Percentiles rank a stretch among this genome's conserved stretches.
phyloP scores from a whole-genome alignment of 1,140 invertebrate genomes.

The Pseudachorutes palmiensis region DNA sequence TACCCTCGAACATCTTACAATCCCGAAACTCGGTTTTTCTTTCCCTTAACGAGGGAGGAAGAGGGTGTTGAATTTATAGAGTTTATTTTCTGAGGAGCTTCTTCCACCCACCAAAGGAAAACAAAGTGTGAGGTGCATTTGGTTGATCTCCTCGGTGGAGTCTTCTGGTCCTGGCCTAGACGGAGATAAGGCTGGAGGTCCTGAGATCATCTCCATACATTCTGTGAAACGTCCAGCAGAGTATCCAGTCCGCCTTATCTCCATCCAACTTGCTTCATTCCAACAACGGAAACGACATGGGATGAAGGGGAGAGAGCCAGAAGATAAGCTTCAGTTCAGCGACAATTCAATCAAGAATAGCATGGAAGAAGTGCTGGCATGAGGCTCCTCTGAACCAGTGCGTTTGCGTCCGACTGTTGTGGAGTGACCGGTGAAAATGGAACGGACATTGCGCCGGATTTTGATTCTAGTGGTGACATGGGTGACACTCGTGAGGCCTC shows the following conservation, averaged over 20 bases:
- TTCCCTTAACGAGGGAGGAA: not conserved
- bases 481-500: not conserved
- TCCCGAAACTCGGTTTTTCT: too few relatives aligned
- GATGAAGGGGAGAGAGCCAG: not conserved
- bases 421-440: not conserved
- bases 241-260: not conserved
- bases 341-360: too few relatives aligned
- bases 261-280: not conserved
- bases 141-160: not conserved
- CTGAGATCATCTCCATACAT: constrained; percentile 12
- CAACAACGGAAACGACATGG: constrained; percentile 4
- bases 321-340: too few relatives aligned
- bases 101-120: not conserved
- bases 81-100: not conserved
- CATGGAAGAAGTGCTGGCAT: too few relatives aligned
- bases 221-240: not conserved
- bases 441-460: not conserved
- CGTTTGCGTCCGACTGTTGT: too few relatives aligned
- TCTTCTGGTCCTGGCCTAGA: not conserved
- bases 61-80: not conserved
- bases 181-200: constrained; percentile 3
- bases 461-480: not conserved
- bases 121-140: not conserved
- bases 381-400: too few relatives aligned
- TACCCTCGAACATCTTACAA: not conserved